These are phyloP conservation scores for Dolichomitus sp. DNA, from an alignment of 2,888 invertebrate species.

Conservation along the genomic window DNA sequence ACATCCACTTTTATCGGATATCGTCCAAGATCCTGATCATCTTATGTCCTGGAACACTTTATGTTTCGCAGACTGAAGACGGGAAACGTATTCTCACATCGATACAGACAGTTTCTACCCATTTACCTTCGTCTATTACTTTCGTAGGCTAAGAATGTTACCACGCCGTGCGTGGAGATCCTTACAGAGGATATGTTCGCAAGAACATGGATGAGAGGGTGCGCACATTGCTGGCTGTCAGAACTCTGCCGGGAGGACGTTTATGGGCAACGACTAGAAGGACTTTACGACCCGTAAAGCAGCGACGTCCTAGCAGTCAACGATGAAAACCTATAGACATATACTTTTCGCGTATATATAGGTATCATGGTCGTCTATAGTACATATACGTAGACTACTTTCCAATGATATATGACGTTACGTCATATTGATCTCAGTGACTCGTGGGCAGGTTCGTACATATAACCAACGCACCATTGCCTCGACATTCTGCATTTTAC, in stretches of 20 bases:
- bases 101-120: background rate
- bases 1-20: background rate
- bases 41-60: background rate
- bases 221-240: constrained; percentile 26
- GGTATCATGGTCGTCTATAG: background rate
- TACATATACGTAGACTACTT: background rate
- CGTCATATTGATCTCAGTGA: constrained; percentile 27
- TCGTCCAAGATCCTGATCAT: background rate
- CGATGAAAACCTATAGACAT: constrained; percentile 27
- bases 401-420: constrained; percentile 18
- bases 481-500: constrained; percentile 13
- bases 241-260: constrained; percentile 39
- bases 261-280: constrained; percentile 33
- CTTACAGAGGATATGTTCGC: background rate
- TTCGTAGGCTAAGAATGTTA: constrained; percentile 1
- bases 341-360: background rate
- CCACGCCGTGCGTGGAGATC: constrained; percentile 23
- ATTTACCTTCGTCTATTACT: background rate
- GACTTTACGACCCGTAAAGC: constrained; percentile 60
- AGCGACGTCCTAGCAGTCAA: constrained; percentile 37
- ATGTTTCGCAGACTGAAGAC: background rate
- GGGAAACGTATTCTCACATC: background rate
- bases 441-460: background rate
- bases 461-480: background rate
- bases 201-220: constrained; percentile 24